phyloP scores from a whole-genome alignment of 2,113 vertebrate species.

The Circaetus cinerascens region DNA sequence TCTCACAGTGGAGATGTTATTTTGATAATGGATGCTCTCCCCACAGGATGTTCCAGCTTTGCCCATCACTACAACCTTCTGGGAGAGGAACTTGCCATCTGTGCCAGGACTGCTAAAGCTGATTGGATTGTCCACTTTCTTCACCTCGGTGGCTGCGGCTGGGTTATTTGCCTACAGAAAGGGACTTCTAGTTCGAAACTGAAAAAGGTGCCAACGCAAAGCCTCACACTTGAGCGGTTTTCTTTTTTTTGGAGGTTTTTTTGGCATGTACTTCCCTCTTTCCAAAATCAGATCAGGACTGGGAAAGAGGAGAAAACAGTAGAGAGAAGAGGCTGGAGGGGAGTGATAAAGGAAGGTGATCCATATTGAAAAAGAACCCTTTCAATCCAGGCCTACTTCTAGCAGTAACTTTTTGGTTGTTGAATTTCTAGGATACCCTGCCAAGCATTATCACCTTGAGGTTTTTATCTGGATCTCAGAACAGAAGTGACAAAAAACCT shows the following conservation, averaged over 20 bases:
- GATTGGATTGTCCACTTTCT: conserved; percentile 78
- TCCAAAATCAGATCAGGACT: neutral
- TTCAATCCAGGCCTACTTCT: neutral
- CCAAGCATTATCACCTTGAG: neutral
- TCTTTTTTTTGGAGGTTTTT: neutral
- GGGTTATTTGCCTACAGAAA: conserved; percentile 82
- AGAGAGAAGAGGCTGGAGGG: neutral
- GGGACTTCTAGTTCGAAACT: conserved; percentile 74
- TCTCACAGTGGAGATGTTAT: neutral
- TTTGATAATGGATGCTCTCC: conserved; percentile 34
- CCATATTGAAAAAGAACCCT: neutral
- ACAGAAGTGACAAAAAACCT: neutral
- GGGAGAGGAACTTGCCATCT: conserved; percentile 91
- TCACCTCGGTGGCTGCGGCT: conserved; percentile 71
- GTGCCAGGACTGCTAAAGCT: conserved; percentile 85
- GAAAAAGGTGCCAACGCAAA: neutral
- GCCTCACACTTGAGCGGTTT: neutral
- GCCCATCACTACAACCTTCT: conserved; percentile 85
- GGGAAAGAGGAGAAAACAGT: neutral
- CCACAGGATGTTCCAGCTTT: conserved; percentile 85
- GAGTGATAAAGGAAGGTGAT: neutral
- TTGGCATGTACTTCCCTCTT: neutral
- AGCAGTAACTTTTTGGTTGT: neutral
- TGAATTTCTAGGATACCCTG: neutral
- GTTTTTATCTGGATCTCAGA: neutral